These are phyloP conservation scores for Heliconius ethilla DNA, from an alignment of 2,888 invertebrate species.

Conservation along the genomic window DNA sequence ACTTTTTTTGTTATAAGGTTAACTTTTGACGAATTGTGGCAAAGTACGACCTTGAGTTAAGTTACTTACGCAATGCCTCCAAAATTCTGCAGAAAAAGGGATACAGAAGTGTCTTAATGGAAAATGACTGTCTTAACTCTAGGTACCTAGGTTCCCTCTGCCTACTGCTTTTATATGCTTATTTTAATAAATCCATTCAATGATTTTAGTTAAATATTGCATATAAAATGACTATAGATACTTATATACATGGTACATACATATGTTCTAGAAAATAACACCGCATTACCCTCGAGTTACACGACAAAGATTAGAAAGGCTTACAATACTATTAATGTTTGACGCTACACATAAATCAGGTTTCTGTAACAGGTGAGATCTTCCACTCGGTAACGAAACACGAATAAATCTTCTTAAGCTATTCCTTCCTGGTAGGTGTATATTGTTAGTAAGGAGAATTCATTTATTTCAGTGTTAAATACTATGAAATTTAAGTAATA, in stretches of 20 bases:
- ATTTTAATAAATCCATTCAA: background rate
- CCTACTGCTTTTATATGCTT: background rate
- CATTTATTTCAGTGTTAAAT: slow-evolving; percentile 5
- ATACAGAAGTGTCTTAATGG: background rate
- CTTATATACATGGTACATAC: background rate
- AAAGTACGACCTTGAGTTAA: too few species aligned
- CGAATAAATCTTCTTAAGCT: slow-evolving; percentile 30
- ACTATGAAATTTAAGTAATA: background rate
- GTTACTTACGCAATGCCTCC: too few species aligned
- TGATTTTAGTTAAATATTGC: background rate
- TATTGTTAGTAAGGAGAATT: slow-evolving; percentile 21
- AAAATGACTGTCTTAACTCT: background rate
- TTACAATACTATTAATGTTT: slow-evolving; percentile 33
- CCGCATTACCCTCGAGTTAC: slow-evolving; percentile 15
- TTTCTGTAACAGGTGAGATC: slow-evolving; percentile 31
- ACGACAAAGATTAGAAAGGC: slow-evolving; percentile 26
- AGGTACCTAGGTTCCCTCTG: background rate
- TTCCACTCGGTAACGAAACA: background rate
- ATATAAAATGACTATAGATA: background rate
- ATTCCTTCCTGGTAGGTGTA: slow-evolving; percentile 29
- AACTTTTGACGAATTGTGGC: background rate
- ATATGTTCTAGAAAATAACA: slow-evolving; percentile 13
- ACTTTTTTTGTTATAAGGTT: background rate
- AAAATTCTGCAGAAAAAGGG: background rate
- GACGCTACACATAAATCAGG: slow-evolving; percentile 33